These are phyloP conservation scores for Andrena minutula DNA, from an alignment of 2,888 invertebrate species.

Conservation along the genomic window DNA sequence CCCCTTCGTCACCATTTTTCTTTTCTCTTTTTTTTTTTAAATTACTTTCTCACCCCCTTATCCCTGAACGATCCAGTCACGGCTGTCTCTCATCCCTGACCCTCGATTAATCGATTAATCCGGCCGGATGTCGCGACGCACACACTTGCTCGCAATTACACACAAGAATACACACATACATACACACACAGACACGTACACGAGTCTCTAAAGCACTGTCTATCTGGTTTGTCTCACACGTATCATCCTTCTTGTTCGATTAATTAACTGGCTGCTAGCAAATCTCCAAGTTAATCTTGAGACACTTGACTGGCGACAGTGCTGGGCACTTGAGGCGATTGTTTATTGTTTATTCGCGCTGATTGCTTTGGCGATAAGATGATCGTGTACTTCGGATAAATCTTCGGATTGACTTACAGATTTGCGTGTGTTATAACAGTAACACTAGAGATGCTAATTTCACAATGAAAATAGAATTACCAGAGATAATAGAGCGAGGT, in stretches of 20 bases:
- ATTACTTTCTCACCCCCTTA: background rate
- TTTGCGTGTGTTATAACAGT: too few relatives aligned
- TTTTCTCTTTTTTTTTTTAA: background rate
- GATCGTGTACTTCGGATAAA: background rate
- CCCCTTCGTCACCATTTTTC: conserved; percentile 28
- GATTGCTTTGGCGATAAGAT: background rate
- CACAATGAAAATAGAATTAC: too few relatives aligned
- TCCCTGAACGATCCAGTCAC: background rate
- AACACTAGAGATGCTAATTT: too few relatives aligned
- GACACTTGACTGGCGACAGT: conserved; percentile 43
- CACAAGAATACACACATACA: too few relatives aligned
- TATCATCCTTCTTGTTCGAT: conserved; percentile 50
- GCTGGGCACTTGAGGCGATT: conserved; percentile 10
- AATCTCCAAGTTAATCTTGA: conserved; percentile 52
- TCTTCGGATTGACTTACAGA: background rate
- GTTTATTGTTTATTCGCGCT: too few relatives aligned
- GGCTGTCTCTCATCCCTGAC: conserved; percentile 8
- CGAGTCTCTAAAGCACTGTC: conserved; percentile 69
- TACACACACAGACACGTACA: conserved; percentile 21
- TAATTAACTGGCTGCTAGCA: conserved; percentile 54
- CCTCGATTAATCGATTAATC: conserved; percentile 67
- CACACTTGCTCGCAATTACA: conserved; percentile 40
- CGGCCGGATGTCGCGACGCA: conserved; percentile 45
- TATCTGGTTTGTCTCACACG: conserved; percentile 68
- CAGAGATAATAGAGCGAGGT: too few relatives aligned